Conservation (phyloP, 2,797 vertebrate genomes). For the Poeciliopsis paucimaculata region DNA sequence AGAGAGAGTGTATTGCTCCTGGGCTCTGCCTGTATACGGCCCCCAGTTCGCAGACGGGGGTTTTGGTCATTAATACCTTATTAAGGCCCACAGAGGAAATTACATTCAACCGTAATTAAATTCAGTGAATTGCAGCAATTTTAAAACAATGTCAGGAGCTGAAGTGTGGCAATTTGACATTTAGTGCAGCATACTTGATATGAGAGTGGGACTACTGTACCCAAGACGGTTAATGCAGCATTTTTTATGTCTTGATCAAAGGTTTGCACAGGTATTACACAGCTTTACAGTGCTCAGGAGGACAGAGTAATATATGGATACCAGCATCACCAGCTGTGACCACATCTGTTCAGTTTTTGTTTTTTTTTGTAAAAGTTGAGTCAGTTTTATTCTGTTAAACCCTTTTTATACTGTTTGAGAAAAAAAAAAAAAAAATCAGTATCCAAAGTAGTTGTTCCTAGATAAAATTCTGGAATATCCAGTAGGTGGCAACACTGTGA, state of each 20-base stretch:
- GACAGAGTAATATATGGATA: conserved; percentile 34
- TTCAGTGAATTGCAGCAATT: conserved; percentile 60
- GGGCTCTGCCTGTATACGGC: conserved; percentile 50
- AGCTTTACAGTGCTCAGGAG: conserved; percentile 29
- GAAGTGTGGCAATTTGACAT: conserved; percentile 52
- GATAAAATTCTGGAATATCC: neutral
- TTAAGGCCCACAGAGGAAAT: conserved; percentile 74
- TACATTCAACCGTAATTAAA: conserved; percentile 74
- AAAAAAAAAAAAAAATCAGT: neutral
- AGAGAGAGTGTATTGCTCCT: conserved; percentile 57
- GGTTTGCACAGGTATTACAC: conserved; percentile 51
- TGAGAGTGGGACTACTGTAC: conserved; percentile 39
- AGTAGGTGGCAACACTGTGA: neutral
- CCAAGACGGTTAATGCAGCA: conserved; percentile 31
- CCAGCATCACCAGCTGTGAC: conserved; percentile 51
- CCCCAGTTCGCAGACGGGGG: conserved; percentile 43
- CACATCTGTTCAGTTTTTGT: conserved; percentile 54
- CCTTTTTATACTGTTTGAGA: neutral
- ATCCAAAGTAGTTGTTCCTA: neutral
- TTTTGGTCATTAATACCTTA: conserved; percentile 75
- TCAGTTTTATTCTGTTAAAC: neutral
- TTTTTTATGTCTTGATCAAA: conserved; percentile 51
- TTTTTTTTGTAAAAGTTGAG: conserved; percentile 17
- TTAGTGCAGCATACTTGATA: conserved; percentile 39
- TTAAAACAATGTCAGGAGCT: conserved; percentile 40